Percentiles rank a stretch among this genome's conserved stretches.
Conservation (phyloP, 2,797 vertebrate species). For the Coreius guichenoti region DNA sequence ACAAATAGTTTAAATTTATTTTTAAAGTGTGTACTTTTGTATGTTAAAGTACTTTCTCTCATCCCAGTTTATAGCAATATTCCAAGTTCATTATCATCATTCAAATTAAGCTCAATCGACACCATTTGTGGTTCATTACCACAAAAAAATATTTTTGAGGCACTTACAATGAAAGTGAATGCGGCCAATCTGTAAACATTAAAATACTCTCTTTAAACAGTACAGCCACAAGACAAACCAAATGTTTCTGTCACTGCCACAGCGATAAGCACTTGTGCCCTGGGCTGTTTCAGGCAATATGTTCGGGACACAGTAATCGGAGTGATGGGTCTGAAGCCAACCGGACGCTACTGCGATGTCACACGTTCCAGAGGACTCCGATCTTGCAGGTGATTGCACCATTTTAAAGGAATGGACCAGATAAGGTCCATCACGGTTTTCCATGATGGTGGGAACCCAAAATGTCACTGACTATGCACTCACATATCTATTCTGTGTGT, state of each 20-base stretch:
- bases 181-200: neutral
- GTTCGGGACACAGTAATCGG: constrained; percentile 91
- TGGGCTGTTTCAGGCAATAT: constrained; percentile 83
- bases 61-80: neutral
- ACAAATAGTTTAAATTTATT: neutral
- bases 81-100: neutral
- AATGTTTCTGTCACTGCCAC: neutral
- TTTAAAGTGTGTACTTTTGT: neutral
- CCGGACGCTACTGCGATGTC: constrained; percentile 88
- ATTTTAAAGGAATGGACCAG: neutral
- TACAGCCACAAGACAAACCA: neutral
- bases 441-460: neutral
- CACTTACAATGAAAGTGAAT: neutral
- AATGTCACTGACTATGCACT: neutral
- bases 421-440: neutral
- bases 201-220: neutral
- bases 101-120: neutral
- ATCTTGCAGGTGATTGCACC: constrained; percentile 85
- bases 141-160: neutral
- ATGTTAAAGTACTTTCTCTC: neutral
- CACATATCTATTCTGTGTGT: neutral
- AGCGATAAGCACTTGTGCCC: neutral
- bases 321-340: constrained; percentile 96
- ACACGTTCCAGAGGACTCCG: constrained; percentile 90
- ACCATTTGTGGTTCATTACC: neutral